A percentile compares a stretch with the other conserved stretches of the same genome.
Evolutionary conservation across 2,888 invertebrate genomes (phyloP).

Genomic region (Xestobium rufovillosum): DNA sequence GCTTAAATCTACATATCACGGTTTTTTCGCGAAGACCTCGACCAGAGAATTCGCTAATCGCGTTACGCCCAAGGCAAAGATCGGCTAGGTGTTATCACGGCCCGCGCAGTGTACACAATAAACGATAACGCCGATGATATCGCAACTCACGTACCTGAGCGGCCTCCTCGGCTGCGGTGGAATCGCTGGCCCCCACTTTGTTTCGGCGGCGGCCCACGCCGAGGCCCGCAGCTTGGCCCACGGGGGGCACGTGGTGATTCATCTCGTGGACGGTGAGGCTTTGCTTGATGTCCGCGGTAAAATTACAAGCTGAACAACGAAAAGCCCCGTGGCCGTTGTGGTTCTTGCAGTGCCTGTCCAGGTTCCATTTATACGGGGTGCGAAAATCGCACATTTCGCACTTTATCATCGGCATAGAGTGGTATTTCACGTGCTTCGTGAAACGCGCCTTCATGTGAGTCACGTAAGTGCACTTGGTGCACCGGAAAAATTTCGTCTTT

Average conservation of each 20-base stretch:
- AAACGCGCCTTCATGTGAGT: slow-evolving; percentile 84
- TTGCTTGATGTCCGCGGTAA: slow-evolving; percentile 86
- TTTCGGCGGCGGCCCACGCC: slow-evolving; percentile 56
- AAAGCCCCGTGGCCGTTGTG: slow-evolving; percentile 79
- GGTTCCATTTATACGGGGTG: slow-evolving; percentile 87
- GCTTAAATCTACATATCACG: too few relatives aligned
- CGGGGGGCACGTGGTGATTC: slow-evolving; percentile 80
- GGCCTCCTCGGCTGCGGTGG: slow-evolving; percentile 43
- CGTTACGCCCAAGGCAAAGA: slow-evolving; percentile 31
- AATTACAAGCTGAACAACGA: slow-evolving; percentile 80
- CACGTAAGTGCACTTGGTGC: slow-evolving; percentile 83
- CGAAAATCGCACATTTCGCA: slow-evolving; percentile 90
- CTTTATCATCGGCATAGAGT: slow-evolving; percentile 91
- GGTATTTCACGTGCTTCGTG: slow-evolving; percentile 89
- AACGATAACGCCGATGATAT: slow-evolving; percentile 16
- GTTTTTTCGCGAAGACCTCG: too few relatives aligned
- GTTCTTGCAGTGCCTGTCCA: slow-evolving; percentile 89
- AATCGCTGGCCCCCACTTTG: slow-evolving; percentile 68
- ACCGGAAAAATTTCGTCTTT: slow-evolving; percentile 73
- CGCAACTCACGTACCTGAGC: slow-evolving; percentile 17
- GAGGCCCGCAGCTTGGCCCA: slow-evolving; percentile 57
- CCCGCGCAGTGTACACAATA: slow-evolving; percentile 22
- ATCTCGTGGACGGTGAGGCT: slow-evolving; percentile 87
- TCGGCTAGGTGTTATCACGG: slow-evolving; percentile 28
- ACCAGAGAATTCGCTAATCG: slow-evolving; percentile 2